phyloP scores from a whole-genome alignment of 2,113 vertebrate genomes.

The Etheostoma cragini region DNA sequence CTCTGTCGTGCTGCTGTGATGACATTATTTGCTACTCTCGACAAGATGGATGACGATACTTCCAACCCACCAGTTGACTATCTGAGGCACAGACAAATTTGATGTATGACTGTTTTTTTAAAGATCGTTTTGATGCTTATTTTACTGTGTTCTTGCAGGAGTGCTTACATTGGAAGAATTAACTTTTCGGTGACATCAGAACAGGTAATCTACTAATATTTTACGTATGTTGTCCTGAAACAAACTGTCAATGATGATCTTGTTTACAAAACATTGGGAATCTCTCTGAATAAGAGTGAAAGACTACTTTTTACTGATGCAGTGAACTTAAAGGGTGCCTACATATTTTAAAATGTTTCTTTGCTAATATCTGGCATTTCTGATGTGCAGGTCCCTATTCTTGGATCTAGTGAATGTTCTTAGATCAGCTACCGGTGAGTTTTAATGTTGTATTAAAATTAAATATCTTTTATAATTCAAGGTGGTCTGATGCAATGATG shows the following conservation, averaged over 20 bases:
- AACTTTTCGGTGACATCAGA: rapidly evolving
- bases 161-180: rapidly evolving
- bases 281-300: conserved; percentile 93
- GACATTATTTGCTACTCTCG: conserved; percentile 88
- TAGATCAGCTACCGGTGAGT: not conserved
- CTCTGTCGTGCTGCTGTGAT: conserved; percentile 76
- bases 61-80: conserved; percentile 75
- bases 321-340: conserved; percentile 52
- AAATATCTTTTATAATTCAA: rapidly evolving
- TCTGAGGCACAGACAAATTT: conserved; percentile 76
- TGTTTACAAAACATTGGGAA: conserved; percentile 88
- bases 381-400: conserved; percentile 27
- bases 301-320: conserved; percentile 85
- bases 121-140: rapidly evolving
- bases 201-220: not conserved
- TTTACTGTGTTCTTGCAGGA: conserved; percentile 14
- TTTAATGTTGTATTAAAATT: not conserved
- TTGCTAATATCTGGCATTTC: not conserved
- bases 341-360: rapidly evolving
- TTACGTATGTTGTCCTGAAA: rapidly evolving
- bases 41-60: conserved; percentile 78
- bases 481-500: conserved; percentile 37
- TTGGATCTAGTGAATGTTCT: rapidly evolving
- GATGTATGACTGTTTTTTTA: rapidly evolving
- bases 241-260: conserved; percentile 87